phyloP scores from a whole-genome alignment of 2,888 invertebrate genomes.

The Pollenia labialis region DNA sequence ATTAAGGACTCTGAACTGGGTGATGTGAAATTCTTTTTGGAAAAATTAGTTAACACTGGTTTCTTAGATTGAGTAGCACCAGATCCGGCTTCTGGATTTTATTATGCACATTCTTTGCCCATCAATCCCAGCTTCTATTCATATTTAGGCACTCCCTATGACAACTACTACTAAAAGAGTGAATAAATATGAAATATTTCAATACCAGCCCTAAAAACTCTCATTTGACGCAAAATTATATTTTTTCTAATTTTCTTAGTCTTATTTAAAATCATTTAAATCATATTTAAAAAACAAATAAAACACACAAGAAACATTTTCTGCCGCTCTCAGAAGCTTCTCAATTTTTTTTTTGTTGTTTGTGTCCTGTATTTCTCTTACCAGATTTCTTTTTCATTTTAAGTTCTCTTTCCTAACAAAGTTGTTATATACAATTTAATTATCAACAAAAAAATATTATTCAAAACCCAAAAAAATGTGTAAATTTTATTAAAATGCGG shows the following conservation, averaged over 20 bases:
- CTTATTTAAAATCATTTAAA: constrained; percentile 36
- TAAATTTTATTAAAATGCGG: constrained; percentile 80
- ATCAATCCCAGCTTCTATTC: constrained; percentile 90
- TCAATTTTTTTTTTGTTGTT: constrained; percentile 44
- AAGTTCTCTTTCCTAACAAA: background rate
- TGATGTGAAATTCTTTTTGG: constrained; percentile 97
- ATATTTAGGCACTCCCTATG: constrained; percentile 86
- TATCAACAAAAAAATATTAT: constrained; percentile 29
- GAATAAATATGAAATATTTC: constrained; percentile 38
- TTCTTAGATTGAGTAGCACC: constrained; percentile 95
- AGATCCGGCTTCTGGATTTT: constrained; percentile 90
- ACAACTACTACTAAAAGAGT: constrained; percentile 84
- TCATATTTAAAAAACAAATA: constrained; percentile 24
- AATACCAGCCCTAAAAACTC: constrained; percentile 12
- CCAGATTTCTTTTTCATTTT: constrained; percentile 1
- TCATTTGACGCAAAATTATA: background rate
- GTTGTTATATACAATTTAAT: constrained; percentile 17
- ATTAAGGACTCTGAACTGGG: constrained; percentile 98
- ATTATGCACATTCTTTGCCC: constrained; percentile 87
- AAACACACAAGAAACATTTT: constrained; percentile 54
- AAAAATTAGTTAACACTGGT: constrained; percentile 97
- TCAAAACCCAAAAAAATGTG: constrained; percentile 71
- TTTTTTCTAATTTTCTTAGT: constrained; percentile 6
- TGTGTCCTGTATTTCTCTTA: background rate
- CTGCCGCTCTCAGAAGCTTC: constrained; percentile 70